phyloP scores from a whole-genome alignment of 2,888 invertebrate species.

The Scaptomyza polygonia region DNA sequence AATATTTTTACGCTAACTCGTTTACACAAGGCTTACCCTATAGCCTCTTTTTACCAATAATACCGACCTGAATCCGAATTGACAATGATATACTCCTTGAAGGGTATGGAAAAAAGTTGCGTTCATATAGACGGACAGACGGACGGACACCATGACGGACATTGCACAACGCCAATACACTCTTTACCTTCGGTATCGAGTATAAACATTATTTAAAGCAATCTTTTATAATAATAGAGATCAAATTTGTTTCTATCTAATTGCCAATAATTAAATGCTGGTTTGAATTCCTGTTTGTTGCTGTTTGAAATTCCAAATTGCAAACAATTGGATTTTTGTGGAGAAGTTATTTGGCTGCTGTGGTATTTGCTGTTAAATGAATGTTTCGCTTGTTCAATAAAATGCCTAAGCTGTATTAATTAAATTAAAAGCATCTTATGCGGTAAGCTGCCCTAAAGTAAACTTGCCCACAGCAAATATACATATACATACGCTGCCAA shows the following conservation, averaged over 20 bases:
- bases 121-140: too few species aligned
- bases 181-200: too few species aligned
- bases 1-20: too few species aligned
- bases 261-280: conserved; percentile 2
- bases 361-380: conserved; percentile 10
- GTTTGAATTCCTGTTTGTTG: conserved; percentile 7
- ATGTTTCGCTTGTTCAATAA: conserved; percentile 5
- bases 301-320: neutral
- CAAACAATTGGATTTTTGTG: conserved; percentile 26
- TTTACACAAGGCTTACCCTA: too few species aligned
- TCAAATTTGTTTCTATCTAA: neutral
- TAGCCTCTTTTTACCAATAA: too few species aligned
- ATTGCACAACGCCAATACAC: too few species aligned
- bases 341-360: conserved; percentile 14
- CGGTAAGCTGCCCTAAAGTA: conserved; percentile 34
- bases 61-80: too few species aligned
- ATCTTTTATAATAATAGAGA: neutral
- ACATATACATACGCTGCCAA: neutral
- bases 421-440: conserved; percentile 51
- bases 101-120: too few species aligned
- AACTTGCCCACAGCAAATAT: conserved; percentile 25
- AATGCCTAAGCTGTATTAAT: conserved; percentile 41
- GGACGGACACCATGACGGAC: too few species aligned
- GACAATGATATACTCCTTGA: too few species aligned
- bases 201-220: neutral